A percentile compares a stretch with the other conserved stretches of the same genome.
Evolutionary conservation across 2,888 invertebrate genomes (phyloP).

Genomic region (Allophyes oxyacanthae): DNA sequence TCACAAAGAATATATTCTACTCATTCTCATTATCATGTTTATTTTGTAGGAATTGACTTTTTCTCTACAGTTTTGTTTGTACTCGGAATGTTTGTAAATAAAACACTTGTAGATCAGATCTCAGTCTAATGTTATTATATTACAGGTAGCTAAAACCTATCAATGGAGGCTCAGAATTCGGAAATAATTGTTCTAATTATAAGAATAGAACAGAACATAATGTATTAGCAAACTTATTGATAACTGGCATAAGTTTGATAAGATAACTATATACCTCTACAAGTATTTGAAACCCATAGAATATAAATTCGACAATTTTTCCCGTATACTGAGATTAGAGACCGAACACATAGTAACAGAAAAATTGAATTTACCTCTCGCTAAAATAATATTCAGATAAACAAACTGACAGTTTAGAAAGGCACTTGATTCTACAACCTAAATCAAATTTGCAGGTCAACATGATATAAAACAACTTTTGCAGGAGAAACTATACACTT

Average conservation of each 20-base stretch:
- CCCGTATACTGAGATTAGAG: not conserved
- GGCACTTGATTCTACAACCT: constrained; percentile 64
- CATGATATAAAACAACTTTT: constrained; percentile 46
- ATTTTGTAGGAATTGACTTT: not conserved
- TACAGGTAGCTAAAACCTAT: not conserved
- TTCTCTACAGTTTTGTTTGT: not conserved
- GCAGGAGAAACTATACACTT: constrained; percentile 53
- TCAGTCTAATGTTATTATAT: not conserved
- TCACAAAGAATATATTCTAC: constrained; percentile 6
- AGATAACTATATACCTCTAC: constrained; percentile 57
- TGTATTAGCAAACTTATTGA: constrained; percentile 56
- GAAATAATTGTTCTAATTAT: constrained; percentile 17
- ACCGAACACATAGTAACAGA: constrained; percentile 1
- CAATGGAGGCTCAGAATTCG: constrained; percentile 1
- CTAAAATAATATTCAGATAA: constrained; percentile 53
- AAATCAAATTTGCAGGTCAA: constrained; percentile 62
- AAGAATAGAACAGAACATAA: constrained; percentile 26
- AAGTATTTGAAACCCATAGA: constrained; percentile 23
- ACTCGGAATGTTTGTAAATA: constrained; percentile 38
- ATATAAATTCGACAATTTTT: constrained; percentile 15
- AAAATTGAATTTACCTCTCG: constrained; percentile 24
- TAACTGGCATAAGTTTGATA: constrained; percentile 61
- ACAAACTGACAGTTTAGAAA: constrained; percentile 80
- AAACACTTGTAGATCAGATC: constrained; percentile 9
- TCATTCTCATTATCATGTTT: not conserved